Conservation (phyloP, 2,888 invertebrate species). For the Hesperia comma region DNA sequence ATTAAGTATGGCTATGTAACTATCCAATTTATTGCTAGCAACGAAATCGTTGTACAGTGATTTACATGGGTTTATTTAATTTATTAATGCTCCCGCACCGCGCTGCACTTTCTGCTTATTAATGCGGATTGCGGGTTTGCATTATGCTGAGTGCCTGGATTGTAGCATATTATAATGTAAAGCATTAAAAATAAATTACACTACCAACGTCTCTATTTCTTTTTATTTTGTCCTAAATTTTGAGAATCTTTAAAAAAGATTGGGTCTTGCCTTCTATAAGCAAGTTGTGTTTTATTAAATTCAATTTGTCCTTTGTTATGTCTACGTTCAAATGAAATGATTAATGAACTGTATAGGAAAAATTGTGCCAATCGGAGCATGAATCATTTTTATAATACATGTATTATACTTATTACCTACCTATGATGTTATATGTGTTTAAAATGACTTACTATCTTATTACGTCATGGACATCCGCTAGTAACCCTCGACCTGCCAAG, state of each 20-base stretch:
- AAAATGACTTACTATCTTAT: no score
- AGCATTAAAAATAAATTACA: conserved; percentile 30
- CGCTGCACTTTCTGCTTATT: conserved; percentile 37
- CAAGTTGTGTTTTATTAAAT: no score
- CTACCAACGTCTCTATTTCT: conserved; percentile 2
- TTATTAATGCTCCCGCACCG: conserved; percentile 34
- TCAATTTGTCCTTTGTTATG: no score
- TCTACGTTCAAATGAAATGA: no score
- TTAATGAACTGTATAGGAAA: no score
- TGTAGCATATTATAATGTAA: conserved; percentile 20
- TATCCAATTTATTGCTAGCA: conserved; percentile 15
- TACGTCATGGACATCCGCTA: no score
- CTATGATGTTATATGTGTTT: no score
- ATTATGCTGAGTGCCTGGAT: conserved; percentile 32
- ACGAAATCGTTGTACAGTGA: conserved; percentile 21
- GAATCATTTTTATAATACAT: no score
- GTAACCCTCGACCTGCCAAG: no score
- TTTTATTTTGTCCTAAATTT: background rate
- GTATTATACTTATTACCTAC: no score
- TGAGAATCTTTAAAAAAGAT: background rate
- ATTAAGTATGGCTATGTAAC: background rate
- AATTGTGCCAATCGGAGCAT: no score
- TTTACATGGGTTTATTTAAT: conserved; percentile 32
- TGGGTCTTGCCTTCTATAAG: background rate
- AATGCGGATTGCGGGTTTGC: conserved; percentile 36